phyloP scores from a whole-genome alignment of 2,888 invertebrate genomes.

The Syrista parreyssii region DNA sequence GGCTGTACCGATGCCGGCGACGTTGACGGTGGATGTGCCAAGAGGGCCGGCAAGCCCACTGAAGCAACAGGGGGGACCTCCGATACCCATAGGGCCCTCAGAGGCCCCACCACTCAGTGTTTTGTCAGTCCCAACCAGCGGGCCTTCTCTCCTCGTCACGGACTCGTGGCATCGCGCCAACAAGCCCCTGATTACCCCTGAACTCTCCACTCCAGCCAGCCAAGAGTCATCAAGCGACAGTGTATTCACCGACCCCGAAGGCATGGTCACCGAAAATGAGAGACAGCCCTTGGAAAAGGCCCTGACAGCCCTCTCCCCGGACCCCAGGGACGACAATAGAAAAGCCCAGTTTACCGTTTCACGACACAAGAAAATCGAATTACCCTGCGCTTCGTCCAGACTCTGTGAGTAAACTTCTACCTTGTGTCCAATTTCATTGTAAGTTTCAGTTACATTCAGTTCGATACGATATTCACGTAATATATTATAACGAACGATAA shows the following conservation, averaged over 20 bases:
- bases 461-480: too few species aligned
- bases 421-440: too few species aligned
- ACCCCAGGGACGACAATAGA: slow-evolving; percentile 43
- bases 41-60: neutral
- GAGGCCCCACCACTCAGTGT: slow-evolving; percentile 30
- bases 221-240: slow-evolving; percentile 77
- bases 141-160: slow-evolving; percentile 52
- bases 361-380: slow-evolving; percentile 73
- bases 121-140: slow-evolving; percentile 28
- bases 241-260: slow-evolving; percentile 78
- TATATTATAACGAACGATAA: too few species aligned
- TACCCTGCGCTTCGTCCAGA: slow-evolving; percentile 66
- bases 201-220: slow-evolving; percentile 65
- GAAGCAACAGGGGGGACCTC: slow-evolving; percentile 14
- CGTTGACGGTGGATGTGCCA: slow-evolving; percentile 1
- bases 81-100: neutral
- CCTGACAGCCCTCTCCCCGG: slow-evolving; percentile 50
- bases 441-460: too few species aligned
- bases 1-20: slow-evolving; percentile 11
- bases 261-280: slow-evolving; percentile 69
- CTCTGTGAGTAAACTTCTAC: slow-evolving; percentile 33
- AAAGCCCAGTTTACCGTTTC: slow-evolving; percentile 72
- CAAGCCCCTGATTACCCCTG: slow-evolving; percentile 48
- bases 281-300: slow-evolving; percentile 49
- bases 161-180: slow-evolving; percentile 65